Evolutionary conservation across 1,140 invertebrate species (phyloP), one percentile per base, ranked within the genome.

Genomic region (Solenopsis fugax): DNA sequence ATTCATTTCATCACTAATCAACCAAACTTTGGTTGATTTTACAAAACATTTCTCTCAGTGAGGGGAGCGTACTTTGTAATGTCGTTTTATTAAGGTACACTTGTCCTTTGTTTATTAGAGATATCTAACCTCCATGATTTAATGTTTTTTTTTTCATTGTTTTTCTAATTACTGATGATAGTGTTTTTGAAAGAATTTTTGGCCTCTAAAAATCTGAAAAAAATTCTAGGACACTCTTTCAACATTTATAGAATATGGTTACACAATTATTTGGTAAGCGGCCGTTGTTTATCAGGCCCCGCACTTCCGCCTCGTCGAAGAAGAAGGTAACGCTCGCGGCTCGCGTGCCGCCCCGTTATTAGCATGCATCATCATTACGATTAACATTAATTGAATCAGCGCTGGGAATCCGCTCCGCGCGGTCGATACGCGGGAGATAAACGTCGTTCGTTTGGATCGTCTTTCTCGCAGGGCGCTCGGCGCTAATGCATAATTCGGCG

Each of bases 301-400:
- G 67, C 50, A 58, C 29, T 85, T 90, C 88, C 86, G 86, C 52
- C 50, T 69, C 24, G 18, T 18, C 41, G 48, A 9, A 54, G 48
- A 9, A 54, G 69, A 77, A 82, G 64, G 34, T 48, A 48, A 84
- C 50, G 21, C 52, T 69, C 76, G 85, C 77, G 85, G 41, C 58
- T 75, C 88, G 89, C 88, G 85, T 90, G 88, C 81, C 88, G 76
- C 24, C 56, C 16, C 71, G 72, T 87, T 75, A 65, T 87, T 78
- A 80, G n/a, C 65, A 24, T 34, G 24, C 50, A 72, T 86, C 81
- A 77, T 81, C 84, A 52, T 86, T 76, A 86, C 62, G 50, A 89
- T 69, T 62, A 71, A 89, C 82, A 73, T 86, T 89, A 90, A 90
- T 90, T 89, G 73, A 89, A 56, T 69, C 34, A 54, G 6, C 58